Evolutionary conservation across 2,888 invertebrate species (phyloP).

Genomic region (Machimus atricapillus): DNA sequence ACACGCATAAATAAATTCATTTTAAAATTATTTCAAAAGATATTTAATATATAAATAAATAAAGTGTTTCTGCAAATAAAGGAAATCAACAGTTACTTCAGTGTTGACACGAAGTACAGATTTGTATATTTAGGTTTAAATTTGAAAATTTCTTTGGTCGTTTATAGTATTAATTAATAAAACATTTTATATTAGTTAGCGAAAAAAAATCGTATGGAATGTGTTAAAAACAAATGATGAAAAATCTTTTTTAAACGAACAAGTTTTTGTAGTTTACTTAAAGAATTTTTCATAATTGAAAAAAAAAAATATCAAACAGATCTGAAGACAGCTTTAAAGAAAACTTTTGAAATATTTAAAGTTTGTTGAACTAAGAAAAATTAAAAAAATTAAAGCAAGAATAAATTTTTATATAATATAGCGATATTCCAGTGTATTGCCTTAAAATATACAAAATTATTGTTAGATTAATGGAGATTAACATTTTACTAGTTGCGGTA

Average conservation of each 20-base stretch:
- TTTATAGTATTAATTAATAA: background rate
- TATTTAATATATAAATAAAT: background rate
- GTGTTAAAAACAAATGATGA: background rate
- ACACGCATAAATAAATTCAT: background rate
- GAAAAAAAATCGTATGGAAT: background rate
- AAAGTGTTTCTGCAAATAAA: constrained; percentile 13
- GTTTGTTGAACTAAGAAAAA: constrained; percentile 19
- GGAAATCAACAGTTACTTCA: background rate
- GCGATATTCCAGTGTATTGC: constrained; percentile 51
- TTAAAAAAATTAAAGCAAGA: constrained; percentile 37
- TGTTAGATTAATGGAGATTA: constrained; percentile 21
- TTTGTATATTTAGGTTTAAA: background rate
- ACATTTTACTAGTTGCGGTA: constrained; percentile 17
- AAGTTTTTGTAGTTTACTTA: constrained; percentile 22
- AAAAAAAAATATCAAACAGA: constrained; percentile 9
- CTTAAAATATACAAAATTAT: constrained; percentile 48
- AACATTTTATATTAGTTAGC: constrained; percentile 17
- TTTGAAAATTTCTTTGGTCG: background rate
- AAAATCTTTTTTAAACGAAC: background rate
- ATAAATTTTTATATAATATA: constrained; percentile 44
- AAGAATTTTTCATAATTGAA: background rate
- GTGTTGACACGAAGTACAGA: background rate
- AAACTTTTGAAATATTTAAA: constrained; percentile 28
- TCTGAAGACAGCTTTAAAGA: constrained; percentile 20
- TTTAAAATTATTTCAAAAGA: background rate